Conservation (phyloP, 2,797 vertebrate genomes). For the Petrocephalus schoutedeni region DNA sequence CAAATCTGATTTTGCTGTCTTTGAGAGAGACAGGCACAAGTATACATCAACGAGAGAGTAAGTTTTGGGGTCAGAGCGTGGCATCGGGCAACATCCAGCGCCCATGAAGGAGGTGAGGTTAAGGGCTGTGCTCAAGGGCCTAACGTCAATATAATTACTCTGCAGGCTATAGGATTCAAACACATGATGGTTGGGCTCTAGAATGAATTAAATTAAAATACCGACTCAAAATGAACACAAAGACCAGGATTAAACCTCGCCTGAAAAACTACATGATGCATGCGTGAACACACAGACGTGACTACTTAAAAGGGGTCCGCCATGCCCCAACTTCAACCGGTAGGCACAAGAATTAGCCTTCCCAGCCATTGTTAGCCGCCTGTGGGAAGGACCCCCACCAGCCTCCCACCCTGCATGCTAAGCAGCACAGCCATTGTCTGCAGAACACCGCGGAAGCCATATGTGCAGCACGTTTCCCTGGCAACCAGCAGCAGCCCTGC, state of each 20-base stretch:
- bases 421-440: slow-evolving; percentile 70
- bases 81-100: background rate
- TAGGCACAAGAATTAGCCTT: background rate
- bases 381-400: slow-evolving; percentile 67
- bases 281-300: background rate
- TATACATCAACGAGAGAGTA: background rate
- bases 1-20: background rate
- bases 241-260: background rate
- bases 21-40: background rate
- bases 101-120: background rate
- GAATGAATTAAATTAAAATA: background rate
- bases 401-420: slow-evolving; percentile 69
- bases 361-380: slow-evolving; percentile 70
- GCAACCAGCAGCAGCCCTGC: slow-evolving; percentile 55
- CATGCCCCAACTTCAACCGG: background rate
- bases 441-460: slow-evolving; percentile 55
- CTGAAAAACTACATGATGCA: background rate
- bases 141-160: background rate
- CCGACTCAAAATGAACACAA: background rate
- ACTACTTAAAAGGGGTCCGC: slow-evolving; percentile 38
- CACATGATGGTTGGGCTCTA: background rate
- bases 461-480: slow-evolving; percentile 62
- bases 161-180: background rate
- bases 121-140: background rate
- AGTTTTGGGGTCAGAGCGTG: background rate